These are phyloP conservation scores for Sebastes minor DNA, from an alignment of 2,797 vertebrate species.

Conservation along the genomic window DNA sequence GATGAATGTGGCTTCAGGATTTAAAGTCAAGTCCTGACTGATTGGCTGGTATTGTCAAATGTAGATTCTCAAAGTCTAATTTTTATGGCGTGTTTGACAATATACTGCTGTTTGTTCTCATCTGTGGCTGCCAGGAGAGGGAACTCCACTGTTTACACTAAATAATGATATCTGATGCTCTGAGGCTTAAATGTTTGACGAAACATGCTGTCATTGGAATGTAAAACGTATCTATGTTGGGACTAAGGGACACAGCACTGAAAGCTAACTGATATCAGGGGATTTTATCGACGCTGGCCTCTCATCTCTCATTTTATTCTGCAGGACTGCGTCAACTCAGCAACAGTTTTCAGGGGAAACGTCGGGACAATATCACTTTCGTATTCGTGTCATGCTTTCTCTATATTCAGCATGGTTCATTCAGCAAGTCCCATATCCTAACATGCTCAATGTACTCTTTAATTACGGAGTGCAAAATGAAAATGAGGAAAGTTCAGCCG, in stretches of 20 bases:
- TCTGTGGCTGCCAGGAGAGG: constrained; percentile 51
- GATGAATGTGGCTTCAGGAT: constrained; percentile 26
- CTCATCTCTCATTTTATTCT: constrained; percentile 24
- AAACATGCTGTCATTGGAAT: constrained; percentile 71
- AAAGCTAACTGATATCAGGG: constrained; percentile 67
- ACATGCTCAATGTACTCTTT: not conserved
- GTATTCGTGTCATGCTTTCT: not conserved
- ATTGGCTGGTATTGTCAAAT: constrained; percentile 18
- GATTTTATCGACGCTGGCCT: constrained; percentile 42
- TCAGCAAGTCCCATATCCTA: not conserved
- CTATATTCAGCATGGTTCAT: not conserved
- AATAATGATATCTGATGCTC: constrained; percentile 37
- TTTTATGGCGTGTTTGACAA: not conserved
- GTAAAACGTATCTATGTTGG: constrained; percentile 76
- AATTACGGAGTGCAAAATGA: not conserved
- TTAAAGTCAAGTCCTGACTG: not conserved
- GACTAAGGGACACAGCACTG: constrained; percentile 53
- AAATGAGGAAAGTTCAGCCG: not conserved
- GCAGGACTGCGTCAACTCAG: constrained; percentile 11
- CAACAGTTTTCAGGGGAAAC: not conserved
- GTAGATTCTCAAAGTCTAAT: constrained; percentile 1
- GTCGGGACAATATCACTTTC: not conserved
- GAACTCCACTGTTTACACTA: constrained; percentile 62
- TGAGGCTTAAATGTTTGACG: constrained; percentile 31
- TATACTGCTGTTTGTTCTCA: constrained; percentile 46